Conservation (phyloP, 2,113 vertebrate species). For the Hystrix brachyura region DNA sequence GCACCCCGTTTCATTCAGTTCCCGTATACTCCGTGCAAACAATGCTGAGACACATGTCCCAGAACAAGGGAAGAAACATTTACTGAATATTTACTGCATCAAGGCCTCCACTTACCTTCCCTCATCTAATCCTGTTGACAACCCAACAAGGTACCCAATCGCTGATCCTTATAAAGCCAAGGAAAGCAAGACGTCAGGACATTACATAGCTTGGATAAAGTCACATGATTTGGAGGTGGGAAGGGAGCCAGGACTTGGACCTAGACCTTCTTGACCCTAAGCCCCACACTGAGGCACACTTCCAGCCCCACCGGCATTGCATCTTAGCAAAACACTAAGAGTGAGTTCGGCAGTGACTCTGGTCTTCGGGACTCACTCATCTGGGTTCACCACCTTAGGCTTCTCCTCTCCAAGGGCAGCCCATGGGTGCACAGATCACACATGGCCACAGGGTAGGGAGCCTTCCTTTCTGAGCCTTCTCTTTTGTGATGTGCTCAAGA, state of each 20-base stretch:
- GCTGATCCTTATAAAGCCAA: background rate
- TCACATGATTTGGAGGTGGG: background rate
- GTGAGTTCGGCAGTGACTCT: background rate
- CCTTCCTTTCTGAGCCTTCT: conserved; percentile 11
- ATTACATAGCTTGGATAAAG: background rate
- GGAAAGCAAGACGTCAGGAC: background rate
- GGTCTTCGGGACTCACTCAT: background rate
- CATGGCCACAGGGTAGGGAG: background rate
- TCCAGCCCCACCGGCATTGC: no score
- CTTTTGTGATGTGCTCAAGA: conserved; percentile 19
- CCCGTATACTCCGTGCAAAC: background rate
- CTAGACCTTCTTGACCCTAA: background rate
- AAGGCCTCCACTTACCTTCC: background rate
- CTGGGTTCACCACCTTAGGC: background rate
- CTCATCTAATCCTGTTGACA: background rate
- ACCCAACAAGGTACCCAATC: no score
- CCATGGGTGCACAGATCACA: background rate
- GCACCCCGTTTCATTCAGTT: background rate
- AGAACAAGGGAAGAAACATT: background rate
- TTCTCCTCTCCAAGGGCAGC: background rate
- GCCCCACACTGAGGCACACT: rapidly evolving
- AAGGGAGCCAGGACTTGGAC: background rate
- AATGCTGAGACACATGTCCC: background rate
- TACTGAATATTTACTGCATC: background rate
- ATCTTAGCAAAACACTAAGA: background rate